Evolutionary conservation across 1,140 invertebrate genomes (phyloP).

Genomic region (Pantala flavescens): DNA sequence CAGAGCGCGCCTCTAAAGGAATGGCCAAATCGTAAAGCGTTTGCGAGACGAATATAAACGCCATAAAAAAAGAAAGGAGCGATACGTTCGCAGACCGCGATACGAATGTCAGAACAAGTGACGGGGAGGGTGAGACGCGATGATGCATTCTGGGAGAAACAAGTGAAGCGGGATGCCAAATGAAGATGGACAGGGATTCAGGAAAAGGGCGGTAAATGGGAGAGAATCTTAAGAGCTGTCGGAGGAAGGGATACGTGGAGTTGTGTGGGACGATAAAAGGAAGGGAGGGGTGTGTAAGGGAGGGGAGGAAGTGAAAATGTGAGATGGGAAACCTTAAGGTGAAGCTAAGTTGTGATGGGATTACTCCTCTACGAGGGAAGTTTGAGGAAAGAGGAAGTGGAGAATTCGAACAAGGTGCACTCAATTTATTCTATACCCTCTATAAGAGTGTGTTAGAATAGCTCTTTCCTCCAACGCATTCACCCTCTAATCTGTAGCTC

Average conservation of each 20-base stretch:
- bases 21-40: no score
- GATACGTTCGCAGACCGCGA: no score
- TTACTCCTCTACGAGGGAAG: not conserved
- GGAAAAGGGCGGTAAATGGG: no score
- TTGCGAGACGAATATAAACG: no score
- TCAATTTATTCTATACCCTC: not conserved
- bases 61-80: no score
- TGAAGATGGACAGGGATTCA: not conserved
- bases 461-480: not conserved
- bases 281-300: not conserved
- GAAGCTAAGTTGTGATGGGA: not conserved
- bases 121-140: no score
- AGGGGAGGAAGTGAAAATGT: not conserved
- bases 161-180: not conserved
- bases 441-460: not conserved
- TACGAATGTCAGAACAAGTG: no score
- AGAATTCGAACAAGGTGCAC: conserved; percentile 5
- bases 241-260: no score
- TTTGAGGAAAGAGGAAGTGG: not conserved
- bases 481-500: not conserved
- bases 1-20: no score
- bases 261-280: not conserved
- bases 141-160: no score
- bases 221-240: no score
- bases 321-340: not conserved